Percentiles rank a stretch among this genome's conserved stretches.
phyloP scores from a whole-genome alignment of 2,888 invertebrate genomes.

The Adineta ricciae region DNA sequence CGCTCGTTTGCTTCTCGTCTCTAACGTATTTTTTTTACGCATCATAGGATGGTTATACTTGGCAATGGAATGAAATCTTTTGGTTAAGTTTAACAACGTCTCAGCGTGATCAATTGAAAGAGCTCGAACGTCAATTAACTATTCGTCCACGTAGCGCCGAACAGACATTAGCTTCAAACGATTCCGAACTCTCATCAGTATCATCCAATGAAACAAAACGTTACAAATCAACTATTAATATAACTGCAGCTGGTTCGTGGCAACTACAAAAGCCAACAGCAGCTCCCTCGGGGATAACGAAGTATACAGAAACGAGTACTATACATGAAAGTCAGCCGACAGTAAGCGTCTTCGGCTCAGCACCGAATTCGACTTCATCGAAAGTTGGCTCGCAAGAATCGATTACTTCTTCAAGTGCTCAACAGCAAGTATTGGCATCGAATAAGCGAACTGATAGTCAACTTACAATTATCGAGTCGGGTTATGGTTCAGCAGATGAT shows the following conservation, averaged over 20 bases:
- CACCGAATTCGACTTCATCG: not conserved
- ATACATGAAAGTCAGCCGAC: not conserved
- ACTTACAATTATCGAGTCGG: not conserved
- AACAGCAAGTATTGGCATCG: not conserved
- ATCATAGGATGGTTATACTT: not conserved
- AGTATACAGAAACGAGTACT: not conserved
- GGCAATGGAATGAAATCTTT: slow-evolving; percentile 13
- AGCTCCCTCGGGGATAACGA: not conserved
- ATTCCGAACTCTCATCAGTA: not conserved
- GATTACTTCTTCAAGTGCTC: not conserved
- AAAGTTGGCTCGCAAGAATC: not conserved
- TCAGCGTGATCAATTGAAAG: slow-evolving; percentile 8
- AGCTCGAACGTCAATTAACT: not conserved
- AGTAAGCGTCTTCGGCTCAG: not conserved
- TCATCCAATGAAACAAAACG: not conserved
- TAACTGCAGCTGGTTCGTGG: not conserved
- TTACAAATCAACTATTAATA: not conserved
- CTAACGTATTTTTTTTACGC: not conserved
- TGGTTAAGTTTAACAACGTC: slow-evolving; percentile 6
- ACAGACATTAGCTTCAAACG: not conserved
- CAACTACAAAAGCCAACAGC: not conserved
- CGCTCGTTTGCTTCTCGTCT: too few species aligned
- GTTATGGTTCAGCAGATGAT: not conserved
- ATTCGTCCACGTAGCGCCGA: not conserved
- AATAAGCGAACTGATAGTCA: not conserved